Conservation (phyloP, 1,140 invertebrate genomes). For the Chionoecetes opilio region DNA sequence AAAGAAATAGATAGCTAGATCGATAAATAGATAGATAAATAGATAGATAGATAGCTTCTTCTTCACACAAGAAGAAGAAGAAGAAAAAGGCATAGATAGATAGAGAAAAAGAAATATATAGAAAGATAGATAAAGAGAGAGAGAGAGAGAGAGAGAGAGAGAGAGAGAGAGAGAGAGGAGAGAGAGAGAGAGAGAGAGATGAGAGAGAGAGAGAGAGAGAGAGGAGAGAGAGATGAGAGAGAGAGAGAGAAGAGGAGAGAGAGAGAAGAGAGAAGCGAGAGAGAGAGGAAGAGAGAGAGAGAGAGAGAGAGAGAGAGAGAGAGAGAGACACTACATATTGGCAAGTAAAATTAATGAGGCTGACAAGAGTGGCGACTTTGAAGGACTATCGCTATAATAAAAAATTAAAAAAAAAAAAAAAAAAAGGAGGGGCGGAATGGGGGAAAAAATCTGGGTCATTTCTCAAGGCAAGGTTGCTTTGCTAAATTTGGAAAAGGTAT, state of each 20-base stretch:
- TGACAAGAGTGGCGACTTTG: not conserved
- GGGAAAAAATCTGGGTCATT: not conserved
- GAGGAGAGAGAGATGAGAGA: not conserved
- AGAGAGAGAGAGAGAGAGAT: no score
- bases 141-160: not conserved
- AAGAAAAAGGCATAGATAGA: not conserved
- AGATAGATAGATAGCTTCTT: not conserved
- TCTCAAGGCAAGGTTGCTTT: not conserved
- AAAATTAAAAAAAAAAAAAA: not conserved
- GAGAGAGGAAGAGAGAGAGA: conserved; percentile 17
- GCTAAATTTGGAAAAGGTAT: not conserved
- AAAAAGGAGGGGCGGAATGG: no score
- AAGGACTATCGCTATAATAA: not conserved
- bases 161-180: no score
- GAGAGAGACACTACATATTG: not conserved
- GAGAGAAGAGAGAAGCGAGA: conserved; percentile 7
- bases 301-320: not conserved
- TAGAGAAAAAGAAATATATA: not conserved
- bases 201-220: no score
- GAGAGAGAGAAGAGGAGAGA: conserved; percentile 17
- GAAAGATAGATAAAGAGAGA: not conserved
- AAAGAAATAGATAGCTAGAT: not conserved
- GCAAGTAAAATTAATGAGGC: not conserved
- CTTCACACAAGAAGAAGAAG: not conserved
- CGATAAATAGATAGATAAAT: not conserved